Evolutionary conservation across 2,888 invertebrate genomes (phyloP), one percentile per base, ranked within the genome.

Genomic region (Melinopterus prodromus): DNA sequence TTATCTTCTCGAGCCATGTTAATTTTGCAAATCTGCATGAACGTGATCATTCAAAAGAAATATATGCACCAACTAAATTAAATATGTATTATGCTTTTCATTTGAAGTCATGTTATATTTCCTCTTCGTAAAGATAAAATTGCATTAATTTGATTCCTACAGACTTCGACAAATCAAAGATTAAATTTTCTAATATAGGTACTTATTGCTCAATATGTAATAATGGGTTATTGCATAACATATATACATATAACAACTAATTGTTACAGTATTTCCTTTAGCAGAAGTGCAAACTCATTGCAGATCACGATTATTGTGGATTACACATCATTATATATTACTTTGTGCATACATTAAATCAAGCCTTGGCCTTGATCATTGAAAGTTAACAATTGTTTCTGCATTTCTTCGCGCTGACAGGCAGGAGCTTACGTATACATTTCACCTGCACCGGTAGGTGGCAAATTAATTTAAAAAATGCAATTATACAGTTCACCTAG

Each of bases 351-450:
- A 12, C 53, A 9, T 53, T 53, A 53, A 12, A 53, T 53, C 53
- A 53, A 53, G 53, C 5, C 53, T 72, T 72, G 78, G 72, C 78
- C 78, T 78, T 78, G 78, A 78, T 78, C 71, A 38, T 78, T 72
- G 78, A 78, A 69, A 78, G 78, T 71, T 70, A 71, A 71, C 37
- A 69, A 26, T 78, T 53, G 71, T 78, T 70, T 78, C 71, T 71
- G 53, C 71, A 71, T 72, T 78, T 53, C 78, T 70, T 74, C 53
- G 53, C 53, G 12, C 53, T 12, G 12, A 53, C 53, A 12, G 53
- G 53, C 53, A 53, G 26, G 26, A 26, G 26, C 26, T 26, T 4
- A 9, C 12, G 12, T 53, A 12, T 53, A 3, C 74, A 74, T 74
- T 74, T 74, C 74, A 74, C 74, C 74, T 74, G 74, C 35, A 71